phyloP scores from a whole-genome alignment of 1,140 invertebrate species.

The Meteorus sp. region DNA sequence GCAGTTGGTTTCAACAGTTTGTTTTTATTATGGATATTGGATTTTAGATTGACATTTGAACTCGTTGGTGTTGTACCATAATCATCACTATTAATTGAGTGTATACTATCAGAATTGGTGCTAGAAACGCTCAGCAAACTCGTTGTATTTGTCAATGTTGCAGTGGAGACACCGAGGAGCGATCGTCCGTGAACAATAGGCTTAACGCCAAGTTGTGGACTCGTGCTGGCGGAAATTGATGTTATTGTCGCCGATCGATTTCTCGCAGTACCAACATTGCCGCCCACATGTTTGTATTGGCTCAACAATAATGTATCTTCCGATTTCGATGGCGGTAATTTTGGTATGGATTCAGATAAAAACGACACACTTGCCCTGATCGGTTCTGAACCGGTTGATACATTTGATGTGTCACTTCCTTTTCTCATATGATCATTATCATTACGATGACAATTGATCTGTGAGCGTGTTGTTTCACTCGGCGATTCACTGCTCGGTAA shows the following conservation, averaged over 20 bases:
- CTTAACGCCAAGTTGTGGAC: conserved; percentile 66
- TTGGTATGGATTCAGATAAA: conserved; percentile 43
- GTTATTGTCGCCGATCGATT: conserved; percentile 61
- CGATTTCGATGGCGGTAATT: conserved; percentile 69
- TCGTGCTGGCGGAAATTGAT: conserved; percentile 67
- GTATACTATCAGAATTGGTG: conserved; percentile 57
- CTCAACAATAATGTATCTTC: conserved; percentile 71
- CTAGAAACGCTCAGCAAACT: conserved; percentile 59
- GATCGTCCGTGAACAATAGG: conserved; percentile 60
- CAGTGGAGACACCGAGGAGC: conserved; percentile 41
- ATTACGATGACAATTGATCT: not conserved
- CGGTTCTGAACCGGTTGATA: conserved; percentile 43
- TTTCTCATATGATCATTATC: conserved; percentile 33
- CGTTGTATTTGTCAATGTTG: conserved; percentile 57
- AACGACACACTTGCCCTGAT: conserved; percentile 28
- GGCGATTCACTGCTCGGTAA: conserved; percentile 48
- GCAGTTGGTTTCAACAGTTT: conserved; percentile 46
- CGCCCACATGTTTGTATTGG: conserved; percentile 59
- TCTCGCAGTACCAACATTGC: conserved; percentile 54
- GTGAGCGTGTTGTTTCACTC: not conserved
- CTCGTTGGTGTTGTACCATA: conserved; percentile 40
- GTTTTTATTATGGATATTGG: conserved; percentile 29
- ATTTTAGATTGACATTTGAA: not conserved
- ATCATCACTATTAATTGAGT: conserved; percentile 64
- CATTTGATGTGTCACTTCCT: conserved; percentile 48